Evolutionary conservation across 2,888 invertebrate genomes (phyloP), one percentile per base, ranked within the genome.

Genomic region (Apodemia mormo): DNA sequence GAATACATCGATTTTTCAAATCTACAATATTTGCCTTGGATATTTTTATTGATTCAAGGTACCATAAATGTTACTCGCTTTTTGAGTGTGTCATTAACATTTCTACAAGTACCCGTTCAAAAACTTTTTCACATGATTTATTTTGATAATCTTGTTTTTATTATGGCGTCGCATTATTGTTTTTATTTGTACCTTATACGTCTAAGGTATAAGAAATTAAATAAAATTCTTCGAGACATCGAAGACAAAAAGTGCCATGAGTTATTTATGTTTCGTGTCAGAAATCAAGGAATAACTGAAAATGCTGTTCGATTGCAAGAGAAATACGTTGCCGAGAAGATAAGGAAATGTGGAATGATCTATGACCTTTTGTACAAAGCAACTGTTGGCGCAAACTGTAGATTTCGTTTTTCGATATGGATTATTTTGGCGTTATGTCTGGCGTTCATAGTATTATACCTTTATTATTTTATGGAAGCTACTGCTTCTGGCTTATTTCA

Each of bases 401-500:
- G 80, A 61, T 90, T 81, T 70, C 89, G 90, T 2, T 71, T 83
- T 3, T 76, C 83, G 6, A 56, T 89, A 22, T 74, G 82, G 4
- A 61, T 83, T n/a, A 87, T 82, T 0, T 77, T 86, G 75, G 58
- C 82, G 0, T 58, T 82, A 10, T 81, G 78, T 61, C 73, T 86
- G 0, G 73, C 80, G 12, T 78, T 79, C 14, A 80, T 86, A 9
- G 79, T 86, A 40, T 71, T 90, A 61, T 85, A 89, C 70, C 77
- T 86, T 72, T 90, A 88, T 74, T 90, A 90, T 73, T 85, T 90
- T 54, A 88, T 90, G 89, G 90, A 90, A 73, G 90, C 88, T 5
- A 89, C 88, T 0, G 87, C 88, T 0, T 80, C 83, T 0, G 86
- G 89, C 0, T 76, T 89, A 67, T 88, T 86, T 49, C 82, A 84